phyloP scores from a whole-genome alignment of 2,888 invertebrate genomes.

The Campopleginae sp. region DNA sequence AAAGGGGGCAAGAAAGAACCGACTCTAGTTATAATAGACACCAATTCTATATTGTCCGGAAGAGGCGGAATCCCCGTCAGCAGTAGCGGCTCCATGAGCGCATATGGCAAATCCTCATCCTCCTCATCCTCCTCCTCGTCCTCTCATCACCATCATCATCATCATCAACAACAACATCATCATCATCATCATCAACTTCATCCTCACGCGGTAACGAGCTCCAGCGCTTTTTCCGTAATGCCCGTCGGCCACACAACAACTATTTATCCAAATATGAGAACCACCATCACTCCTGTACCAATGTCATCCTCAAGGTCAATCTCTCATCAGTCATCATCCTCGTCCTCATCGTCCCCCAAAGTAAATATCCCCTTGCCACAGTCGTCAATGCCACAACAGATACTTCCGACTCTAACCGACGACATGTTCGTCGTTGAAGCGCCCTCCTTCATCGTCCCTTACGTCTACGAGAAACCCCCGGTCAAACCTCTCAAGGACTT shows the following conservation, averaged over 20 bases:
- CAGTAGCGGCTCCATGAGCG: constrained; percentile 73
- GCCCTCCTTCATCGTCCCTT: constrained; percentile 96
- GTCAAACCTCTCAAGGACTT: constrained; percentile 91
- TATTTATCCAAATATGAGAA: constrained; percentile 88
- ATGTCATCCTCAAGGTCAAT: constrained; percentile 79
- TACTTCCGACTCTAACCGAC: constrained; percentile 93
- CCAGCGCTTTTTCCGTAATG: constrained; percentile 84
- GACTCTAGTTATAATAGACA: constrained; percentile 92
- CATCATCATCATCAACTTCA: constrained; percentile 74
- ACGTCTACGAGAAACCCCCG: constrained; percentile 96
- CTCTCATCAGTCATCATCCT: constrained; percentile 71
- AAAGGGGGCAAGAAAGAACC: constrained; percentile 89
- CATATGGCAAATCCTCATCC: constrained; percentile 33
- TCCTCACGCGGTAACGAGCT: constrained; percentile 75
- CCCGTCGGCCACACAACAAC: constrained; percentile 87
- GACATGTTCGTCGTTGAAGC: constrained; percentile 97
- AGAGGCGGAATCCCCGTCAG: constrained; percentile 86
- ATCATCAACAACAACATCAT: constrained; percentile 72
- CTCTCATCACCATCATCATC: constrained; percentile 72
- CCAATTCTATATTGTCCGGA: constrained; percentile 89
- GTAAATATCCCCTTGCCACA: constrained; percentile 61
- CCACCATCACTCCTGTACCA: constrained; percentile 86
- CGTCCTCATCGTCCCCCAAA: constrained; percentile 71
- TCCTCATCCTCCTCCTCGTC: constrained; percentile 34
- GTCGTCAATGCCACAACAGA: constrained; percentile 84